Evolutionary conservation across 2,113 vertebrate genomes (phyloP), one percentile per base, ranked within the genome.

Genomic region (Tringa solitaria): DNA sequence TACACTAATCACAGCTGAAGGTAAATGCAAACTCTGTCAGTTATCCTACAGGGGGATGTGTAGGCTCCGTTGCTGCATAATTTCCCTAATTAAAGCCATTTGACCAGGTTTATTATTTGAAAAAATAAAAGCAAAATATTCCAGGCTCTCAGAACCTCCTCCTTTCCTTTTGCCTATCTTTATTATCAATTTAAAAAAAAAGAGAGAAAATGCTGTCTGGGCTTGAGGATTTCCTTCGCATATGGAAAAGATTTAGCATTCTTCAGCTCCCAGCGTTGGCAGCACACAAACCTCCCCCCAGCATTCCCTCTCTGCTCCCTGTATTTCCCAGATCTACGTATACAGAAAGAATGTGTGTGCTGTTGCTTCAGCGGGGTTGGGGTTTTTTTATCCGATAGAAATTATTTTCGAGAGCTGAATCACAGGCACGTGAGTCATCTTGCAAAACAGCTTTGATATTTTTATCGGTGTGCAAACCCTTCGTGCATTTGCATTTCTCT

Each of bases 201-300:
- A 56, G 87, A 65, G 87, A 94, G 92, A 95, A 97, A 97, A 97
- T 22, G 54, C 94, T 53, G 95, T 77, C 95, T 94, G 94, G 94
- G 74, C 84, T 84, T 28, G 89, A 96, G 97, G 96, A 94, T 97
- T 97, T 97, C 97, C 97, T 97, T 96, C 89, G 14, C 97, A 97
- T 95, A 80, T 96, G 96, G 97, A 98, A 95, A 77, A 89, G 81
- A 95, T 97, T 95, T 97, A 28, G 84, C 89, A 80, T 90, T 77
- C 87, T 89, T 72, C 85, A 32, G 74, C 96, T 97, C 91, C 86
- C 92, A 94, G 95, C 73, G 3, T 3, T 94, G 94, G 96, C 94
- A 94, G 84, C 5, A 4, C 60, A 14, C 89, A 92, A 54, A 37
- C 33, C 80, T 95, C 54, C 78, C 92, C 85, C 89, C 91, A 79